Percentiles rank a stretch among this genome's conserved stretches.
Conservation (phyloP, 2,113 vertebrate genomes). For the Myrmophylax atrothorax region DNA sequence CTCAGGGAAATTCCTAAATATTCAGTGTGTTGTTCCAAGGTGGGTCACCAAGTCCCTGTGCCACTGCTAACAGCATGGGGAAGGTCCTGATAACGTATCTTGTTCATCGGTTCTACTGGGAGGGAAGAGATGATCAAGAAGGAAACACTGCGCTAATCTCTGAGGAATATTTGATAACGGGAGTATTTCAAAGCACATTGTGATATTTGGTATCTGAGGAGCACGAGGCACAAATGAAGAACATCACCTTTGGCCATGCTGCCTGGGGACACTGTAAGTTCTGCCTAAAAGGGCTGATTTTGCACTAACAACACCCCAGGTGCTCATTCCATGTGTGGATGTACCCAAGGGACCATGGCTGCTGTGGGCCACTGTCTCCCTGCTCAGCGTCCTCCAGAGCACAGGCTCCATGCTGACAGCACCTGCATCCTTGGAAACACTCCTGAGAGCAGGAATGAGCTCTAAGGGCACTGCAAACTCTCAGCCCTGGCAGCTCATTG, state of each 20-base stretch:
- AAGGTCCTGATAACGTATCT: background rate
- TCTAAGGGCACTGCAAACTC: rapidly evolving
- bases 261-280: background rate
- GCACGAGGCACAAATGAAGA: background rate
- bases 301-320: background rate
- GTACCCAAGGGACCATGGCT: background rate
- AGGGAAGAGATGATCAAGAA: background rate
- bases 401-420: rapidly evolving
- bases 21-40: background rate
- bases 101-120: background rate
- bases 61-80: background rate
- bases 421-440: background rate
- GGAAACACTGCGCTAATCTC: background rate
- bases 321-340: rapidly evolving
- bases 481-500: background rate
- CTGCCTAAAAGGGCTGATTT: background rate
- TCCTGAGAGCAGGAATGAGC: rapidly evolving
- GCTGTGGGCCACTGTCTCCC: background rate
- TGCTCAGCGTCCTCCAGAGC: background rate
- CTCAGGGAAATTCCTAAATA: background rate
- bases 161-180: background rate
- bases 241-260: slow-evolving; percentile 46
- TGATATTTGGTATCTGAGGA: slow-evolving; percentile 9
- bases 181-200: background rate
- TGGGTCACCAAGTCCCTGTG: background rate